These are phyloP conservation scores for Ailuropoda melanoleuca DNA, from an alignment of 2,113 vertebrate genomes.

Conservation along the genomic window DNA sequence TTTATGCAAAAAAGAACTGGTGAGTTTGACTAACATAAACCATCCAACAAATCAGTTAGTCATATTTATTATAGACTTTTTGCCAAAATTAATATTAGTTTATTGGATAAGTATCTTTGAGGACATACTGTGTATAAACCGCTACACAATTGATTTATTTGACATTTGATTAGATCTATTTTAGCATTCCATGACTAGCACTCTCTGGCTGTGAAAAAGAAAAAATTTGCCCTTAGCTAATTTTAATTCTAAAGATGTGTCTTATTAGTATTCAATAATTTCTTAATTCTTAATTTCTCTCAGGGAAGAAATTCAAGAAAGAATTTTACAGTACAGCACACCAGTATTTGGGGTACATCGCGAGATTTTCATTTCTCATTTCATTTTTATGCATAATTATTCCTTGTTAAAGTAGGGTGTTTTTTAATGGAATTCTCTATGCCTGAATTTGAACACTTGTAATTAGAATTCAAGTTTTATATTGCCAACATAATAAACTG, in stretches of 20 bases:
- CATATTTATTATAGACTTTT: background rate
- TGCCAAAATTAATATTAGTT: background rate
- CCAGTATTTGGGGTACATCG: background rate
- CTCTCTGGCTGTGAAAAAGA: background rate
- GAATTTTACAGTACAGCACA: background rate
- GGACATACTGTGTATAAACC: background rate
- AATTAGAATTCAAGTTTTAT: conserved; percentile 19
- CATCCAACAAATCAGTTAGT: conserved; percentile 18
- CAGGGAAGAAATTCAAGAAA: background rate
- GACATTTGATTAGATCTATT: conserved; percentile 15
- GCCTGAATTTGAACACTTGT: conserved; percentile 6
- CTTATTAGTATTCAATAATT: background rate
- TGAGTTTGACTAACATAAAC: conserved; percentile 52
- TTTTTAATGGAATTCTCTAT: background rate
- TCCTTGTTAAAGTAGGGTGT: background rate
- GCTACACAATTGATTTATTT: background rate
- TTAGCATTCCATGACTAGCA: background rate
- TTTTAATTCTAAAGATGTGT: background rate
- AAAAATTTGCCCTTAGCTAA: background rate
- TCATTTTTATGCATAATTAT: conserved; percentile 34
- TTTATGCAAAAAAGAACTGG: conserved; percentile 40
- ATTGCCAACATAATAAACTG: background rate
- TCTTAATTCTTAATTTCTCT: background rate
- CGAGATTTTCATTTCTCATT: conserved; percentile 18
- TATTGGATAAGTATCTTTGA: background rate